Base-by-base conservation (phyloP, 2,888 invertebrate species). In the Coelinius sp. region DNA sequence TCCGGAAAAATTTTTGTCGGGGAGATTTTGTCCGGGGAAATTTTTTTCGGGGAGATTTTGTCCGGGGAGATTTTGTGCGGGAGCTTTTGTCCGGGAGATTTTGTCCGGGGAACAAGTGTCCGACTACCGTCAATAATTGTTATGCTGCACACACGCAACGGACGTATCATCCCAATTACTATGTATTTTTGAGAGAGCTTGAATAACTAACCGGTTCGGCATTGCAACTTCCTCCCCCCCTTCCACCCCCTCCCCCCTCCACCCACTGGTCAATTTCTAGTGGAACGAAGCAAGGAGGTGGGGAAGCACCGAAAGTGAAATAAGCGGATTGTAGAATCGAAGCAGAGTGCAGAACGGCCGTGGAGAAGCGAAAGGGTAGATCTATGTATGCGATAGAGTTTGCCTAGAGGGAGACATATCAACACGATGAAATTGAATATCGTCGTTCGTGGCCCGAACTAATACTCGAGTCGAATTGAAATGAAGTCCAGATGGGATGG, bases 371-470 rank as follows among this genome's bases (percentile, higher is more conserved):
- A 56, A 31, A 4, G 31, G 8, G 31, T 56, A 31, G 35, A 35
- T 31, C 17, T 17, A 64, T 25, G 64, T 14, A 41, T 12, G 44
- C 64, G 44, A 44, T 20, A 12, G 49, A 49, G 65, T 66, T 66
- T 66, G 65, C 25, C 65, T 49, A 46, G 14, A 20, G 65, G 65
- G 65, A 66, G 49, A 66, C 65, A 27, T 66, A 66, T 66, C 65
- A 49, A 66, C 65, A 66, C 46, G 31, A 46, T 49, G 65, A 49
- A 66, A 66, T 66, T 66, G 65, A 66, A 66, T 66, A 66, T 64
- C 59, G 46, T 66, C 24, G 27, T 27, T 49, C 31, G 27, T 46
- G 27, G 65, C 64, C 35, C 49, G 31, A 59, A 59, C 59, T 59
- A 59, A 53, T 27, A 44, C 64, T 64, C 64, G 64, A 41, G 65